These are phyloP conservation scores for Denticeps clupeoides DNA, from an alignment of 2,797 vertebrate species.

Conservation along the genomic window DNA sequence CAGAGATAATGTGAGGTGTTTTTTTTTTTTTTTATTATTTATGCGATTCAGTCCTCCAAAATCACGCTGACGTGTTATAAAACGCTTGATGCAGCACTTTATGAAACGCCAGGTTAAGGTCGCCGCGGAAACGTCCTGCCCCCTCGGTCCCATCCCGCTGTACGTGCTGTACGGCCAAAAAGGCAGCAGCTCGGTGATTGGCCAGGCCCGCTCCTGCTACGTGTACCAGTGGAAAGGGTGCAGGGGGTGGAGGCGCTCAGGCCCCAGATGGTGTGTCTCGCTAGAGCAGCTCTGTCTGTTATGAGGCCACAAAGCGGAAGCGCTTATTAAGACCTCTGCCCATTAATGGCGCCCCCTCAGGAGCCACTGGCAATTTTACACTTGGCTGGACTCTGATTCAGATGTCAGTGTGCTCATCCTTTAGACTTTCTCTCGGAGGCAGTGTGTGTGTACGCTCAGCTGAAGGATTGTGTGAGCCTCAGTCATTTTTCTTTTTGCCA, in stretches of 20 bases:
- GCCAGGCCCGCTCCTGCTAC: too few species aligned
- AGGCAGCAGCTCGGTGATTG: constrained; percentile 5
- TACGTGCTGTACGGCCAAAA: too few species aligned
- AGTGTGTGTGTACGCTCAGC: neutral
- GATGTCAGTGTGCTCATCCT: constrained; percentile 35
- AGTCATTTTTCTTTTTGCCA: neutral
- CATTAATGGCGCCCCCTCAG: constrained; percentile 41
- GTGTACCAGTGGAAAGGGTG: neutral
- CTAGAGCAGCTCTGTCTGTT: neutral
- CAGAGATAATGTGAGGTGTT: too few species aligned
- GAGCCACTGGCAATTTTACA: constrained; percentile 44
- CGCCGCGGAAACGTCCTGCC: too few species aligned
- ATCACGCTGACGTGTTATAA: too few species aligned
- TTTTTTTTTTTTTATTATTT: too few species aligned
- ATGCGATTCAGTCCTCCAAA: too few species aligned
- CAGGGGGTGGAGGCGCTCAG: too few species aligned
- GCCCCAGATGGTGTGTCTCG: neutral
- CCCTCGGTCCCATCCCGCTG: too few species aligned
- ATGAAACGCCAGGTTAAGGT: too few species aligned
- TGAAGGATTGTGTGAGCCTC: neutral
- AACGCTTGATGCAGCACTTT: too few species aligned
- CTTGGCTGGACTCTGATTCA: constrained; percentile 39
- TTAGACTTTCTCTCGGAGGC: neutral
- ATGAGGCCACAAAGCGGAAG: constrained; percentile 9
- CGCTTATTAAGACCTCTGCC: constrained; percentile 21